Conservation (phyloP, 2,888 invertebrate genomes). For the Saturnia japonica region DNA sequence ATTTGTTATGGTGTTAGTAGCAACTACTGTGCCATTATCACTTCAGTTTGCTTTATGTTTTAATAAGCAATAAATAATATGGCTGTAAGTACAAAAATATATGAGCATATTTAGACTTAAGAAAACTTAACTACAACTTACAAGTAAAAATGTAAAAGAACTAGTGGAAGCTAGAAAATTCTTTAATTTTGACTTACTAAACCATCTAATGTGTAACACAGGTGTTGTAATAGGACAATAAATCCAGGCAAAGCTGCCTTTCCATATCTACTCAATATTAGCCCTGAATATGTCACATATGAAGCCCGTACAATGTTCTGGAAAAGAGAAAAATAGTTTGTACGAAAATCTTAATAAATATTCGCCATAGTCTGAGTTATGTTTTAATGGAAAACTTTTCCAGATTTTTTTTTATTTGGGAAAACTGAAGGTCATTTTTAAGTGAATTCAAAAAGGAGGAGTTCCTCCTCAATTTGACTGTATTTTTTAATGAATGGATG, state of each 20-base stretch:
- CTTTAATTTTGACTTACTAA: conserved; percentile 53
- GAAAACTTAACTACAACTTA: neutral
- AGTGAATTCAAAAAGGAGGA: no score
- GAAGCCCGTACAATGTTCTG: conserved; percentile 66
- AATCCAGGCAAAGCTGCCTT: conserved; percentile 60
- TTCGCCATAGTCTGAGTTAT: no score
- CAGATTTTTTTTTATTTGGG: no score
- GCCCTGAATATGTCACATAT: conserved; percentile 70
- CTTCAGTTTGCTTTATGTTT: neutral
- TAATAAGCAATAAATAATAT: neutral
- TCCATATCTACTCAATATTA: conserved; percentile 62
- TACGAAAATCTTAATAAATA: neutral
- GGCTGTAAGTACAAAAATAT: neutral
- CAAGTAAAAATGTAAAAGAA: neutral
- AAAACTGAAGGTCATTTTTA: no score
- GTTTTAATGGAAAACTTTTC: no score
- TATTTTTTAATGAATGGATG: no score
- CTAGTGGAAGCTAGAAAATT: neutral
- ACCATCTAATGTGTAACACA: conserved; percentile 64
- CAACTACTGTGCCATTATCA: neutral
- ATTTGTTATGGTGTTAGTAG: neutral
- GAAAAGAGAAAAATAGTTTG: conserved; percentile 29
- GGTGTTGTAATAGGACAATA: conserved; percentile 61
- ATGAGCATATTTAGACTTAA: no score
- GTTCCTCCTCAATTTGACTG: no score